Conservation (phyloP, 2,888 invertebrate species). For the Zhuqinia jingwanae region DNA sequence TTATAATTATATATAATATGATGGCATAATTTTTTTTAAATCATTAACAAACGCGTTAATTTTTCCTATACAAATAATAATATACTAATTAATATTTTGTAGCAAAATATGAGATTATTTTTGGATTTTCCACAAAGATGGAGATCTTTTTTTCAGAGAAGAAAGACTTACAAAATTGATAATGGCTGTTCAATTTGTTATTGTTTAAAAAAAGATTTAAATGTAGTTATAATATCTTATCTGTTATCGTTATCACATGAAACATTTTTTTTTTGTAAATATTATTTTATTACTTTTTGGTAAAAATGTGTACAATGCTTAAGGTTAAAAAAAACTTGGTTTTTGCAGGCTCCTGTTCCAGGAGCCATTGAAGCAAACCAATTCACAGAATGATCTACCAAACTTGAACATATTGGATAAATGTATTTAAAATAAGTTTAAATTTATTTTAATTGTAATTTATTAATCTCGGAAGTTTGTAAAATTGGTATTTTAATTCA, state of each 20-base stretch:
- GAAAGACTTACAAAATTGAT: slow-evolving; percentile 43
- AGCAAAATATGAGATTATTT: neutral
- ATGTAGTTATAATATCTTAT: neutral
- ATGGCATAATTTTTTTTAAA: neutral
- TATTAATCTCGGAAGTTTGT: neutral
- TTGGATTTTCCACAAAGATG: slow-evolving; percentile 26
- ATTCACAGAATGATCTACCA: slow-evolving; percentile 74
- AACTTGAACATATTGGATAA: slow-evolving; percentile 73
- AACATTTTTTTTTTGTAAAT: slow-evolving; percentile 31
- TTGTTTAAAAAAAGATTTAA: neutral
- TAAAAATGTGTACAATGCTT: slow-evolving; percentile 40
- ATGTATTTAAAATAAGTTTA: slow-evolving; percentile 33
- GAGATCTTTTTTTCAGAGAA: slow-evolving; percentile 51
- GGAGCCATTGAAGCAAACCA: slow-evolving; percentile 54
- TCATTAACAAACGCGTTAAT: too few relatives aligned
- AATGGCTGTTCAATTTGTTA: neutral
- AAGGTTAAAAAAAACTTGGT: slow-evolving; percentile 54
- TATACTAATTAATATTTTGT: too few relatives aligned
- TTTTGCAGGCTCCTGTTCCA: slow-evolving; percentile 55
- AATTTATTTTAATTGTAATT: slow-evolving; percentile 33
- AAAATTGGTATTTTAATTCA: neutral
- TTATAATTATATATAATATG: neutral
- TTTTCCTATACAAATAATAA: too few relatives aligned
- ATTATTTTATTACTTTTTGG: neutral
- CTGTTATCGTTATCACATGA: too few relatives aligned